phyloP scores from a whole-genome alignment of 1,140 invertebrate genomes.

The Carcinoscorpius rotundicauda region DNA sequence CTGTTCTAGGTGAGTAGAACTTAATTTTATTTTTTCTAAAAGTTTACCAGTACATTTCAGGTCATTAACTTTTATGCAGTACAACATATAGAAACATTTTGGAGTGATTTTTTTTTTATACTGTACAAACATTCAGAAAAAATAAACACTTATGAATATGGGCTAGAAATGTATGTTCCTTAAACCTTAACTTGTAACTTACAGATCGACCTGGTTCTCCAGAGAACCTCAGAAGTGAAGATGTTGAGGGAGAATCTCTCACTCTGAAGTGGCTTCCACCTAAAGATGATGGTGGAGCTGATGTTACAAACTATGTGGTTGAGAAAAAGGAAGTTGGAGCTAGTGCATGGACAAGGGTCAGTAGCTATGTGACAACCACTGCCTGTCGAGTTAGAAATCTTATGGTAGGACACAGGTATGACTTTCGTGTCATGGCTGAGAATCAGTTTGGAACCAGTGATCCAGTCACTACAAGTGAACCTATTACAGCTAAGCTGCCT shows the following conservation, averaged over 20 bases:
- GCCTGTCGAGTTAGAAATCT: conserved; percentile 82
- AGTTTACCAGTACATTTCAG: no score
- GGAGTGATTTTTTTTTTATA: no score
- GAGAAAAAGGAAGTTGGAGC: conserved; percentile 77
- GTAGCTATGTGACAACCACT: conserved; percentile 78
- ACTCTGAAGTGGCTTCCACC: conserved; percentile 94
- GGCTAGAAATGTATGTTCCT: no score
- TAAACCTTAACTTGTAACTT: no score
- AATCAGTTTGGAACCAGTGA: conserved; percentile 94
- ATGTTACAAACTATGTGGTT: conserved; percentile 91
- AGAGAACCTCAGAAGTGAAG: conserved; percentile 72
- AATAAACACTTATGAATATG: no score
- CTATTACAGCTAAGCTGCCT: conserved; percentile 87
- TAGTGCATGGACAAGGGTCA: conserved; percentile 73
- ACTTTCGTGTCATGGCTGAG: conserved; percentile 95
- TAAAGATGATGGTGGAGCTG: conserved; percentile 86
- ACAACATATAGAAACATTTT: no score
- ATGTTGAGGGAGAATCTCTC: conserved; percentile 88
- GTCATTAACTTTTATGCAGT: no score
- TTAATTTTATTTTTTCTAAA: no score
- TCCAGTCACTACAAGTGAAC: conserved; percentile 69
- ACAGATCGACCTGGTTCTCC: conserved; percentile 67
- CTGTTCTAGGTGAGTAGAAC: conserved; percentile 45
- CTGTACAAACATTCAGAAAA: no score
- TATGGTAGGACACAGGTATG: conserved; percentile 78